Evolutionary conservation across 2,113 vertebrate genomes (phyloP).

Genomic region (Astur gentilis): DNA sequence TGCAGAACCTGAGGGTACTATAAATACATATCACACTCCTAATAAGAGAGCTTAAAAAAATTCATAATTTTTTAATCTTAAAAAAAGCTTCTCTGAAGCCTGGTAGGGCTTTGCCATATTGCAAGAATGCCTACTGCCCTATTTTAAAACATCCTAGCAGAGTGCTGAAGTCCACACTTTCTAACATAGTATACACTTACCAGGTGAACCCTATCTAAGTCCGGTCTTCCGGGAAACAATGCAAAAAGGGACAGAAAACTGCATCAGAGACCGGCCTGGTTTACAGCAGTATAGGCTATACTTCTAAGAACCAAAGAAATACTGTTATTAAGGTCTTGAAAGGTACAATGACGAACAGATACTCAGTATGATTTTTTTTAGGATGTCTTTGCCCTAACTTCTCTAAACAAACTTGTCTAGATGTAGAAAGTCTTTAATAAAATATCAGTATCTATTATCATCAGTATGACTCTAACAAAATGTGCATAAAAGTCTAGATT

Average conservation of each 20-base stretch:
- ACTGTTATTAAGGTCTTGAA: not conserved
- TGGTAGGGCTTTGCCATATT: not conserved
- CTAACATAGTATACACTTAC: not conserved
- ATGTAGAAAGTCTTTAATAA: not conserved
- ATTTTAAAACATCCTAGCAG: not conserved
- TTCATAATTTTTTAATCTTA: constrained; percentile 66
- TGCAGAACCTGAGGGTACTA: constrained; percentile 58
- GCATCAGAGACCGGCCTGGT: not conserved
- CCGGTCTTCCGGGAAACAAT: not conserved
- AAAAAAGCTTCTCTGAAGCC: constrained; percentile 33
- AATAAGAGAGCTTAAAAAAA: constrained; percentile 68
- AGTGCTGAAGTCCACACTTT: not conserved
- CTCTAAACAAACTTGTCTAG: not conserved
- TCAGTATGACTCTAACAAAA: not conserved
- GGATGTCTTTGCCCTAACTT: not conserved
- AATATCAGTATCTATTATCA: not conserved
- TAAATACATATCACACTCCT: constrained; percentile 71
- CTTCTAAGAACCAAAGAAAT: not conserved
- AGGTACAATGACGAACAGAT: not conserved
- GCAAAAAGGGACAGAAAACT: not conserved
- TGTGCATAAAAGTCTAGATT: not conserved
- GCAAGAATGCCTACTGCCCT: not conserved
- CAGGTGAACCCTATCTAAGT: not conserved
- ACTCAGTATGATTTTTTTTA: not conserved
- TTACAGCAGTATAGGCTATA: not conserved